Evolutionary conservation across 2,888 invertebrate genomes (phyloP).

Genomic region (Leucophenga montana): DNA sequence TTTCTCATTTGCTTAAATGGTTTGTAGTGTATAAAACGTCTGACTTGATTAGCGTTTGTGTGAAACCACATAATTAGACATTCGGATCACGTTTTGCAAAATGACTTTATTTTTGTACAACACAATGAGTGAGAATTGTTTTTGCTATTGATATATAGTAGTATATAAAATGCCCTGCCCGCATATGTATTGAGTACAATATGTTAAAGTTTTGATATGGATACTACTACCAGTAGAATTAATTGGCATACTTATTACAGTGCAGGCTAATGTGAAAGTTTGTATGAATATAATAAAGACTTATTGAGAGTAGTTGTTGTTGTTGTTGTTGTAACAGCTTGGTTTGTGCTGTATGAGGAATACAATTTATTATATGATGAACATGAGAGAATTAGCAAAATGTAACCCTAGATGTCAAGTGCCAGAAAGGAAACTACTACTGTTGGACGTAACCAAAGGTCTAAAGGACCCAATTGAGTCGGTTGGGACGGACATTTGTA

Average conservation of each 20-base stretch:
- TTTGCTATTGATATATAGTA: not conserved
- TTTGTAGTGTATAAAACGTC: not conserved
- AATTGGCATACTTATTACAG: not conserved
- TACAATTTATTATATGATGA: no score
- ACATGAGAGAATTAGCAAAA: no score
- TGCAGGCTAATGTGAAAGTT: no score
- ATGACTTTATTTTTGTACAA: slow-evolving; percentile 16
- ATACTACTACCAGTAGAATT: not conserved
- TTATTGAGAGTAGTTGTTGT: no score
- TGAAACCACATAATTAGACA: not conserved
- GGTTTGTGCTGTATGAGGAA: no score
- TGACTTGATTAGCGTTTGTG: not conserved
- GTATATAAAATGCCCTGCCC: not conserved
- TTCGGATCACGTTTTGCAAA: not conserved
- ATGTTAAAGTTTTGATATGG: not conserved
- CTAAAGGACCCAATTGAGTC: no score
- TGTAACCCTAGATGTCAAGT: no score
- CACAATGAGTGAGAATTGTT: not conserved
- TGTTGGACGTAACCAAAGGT: no score
- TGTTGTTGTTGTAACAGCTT: no score
- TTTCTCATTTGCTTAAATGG: not conserved
- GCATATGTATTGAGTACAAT: not conserved
- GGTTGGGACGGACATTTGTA: no score
- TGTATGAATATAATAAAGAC: no score
- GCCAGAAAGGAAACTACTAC: no score